Conservation (phyloP, 2,888 invertebrate species). For the Drosophila ochracea region DNA sequence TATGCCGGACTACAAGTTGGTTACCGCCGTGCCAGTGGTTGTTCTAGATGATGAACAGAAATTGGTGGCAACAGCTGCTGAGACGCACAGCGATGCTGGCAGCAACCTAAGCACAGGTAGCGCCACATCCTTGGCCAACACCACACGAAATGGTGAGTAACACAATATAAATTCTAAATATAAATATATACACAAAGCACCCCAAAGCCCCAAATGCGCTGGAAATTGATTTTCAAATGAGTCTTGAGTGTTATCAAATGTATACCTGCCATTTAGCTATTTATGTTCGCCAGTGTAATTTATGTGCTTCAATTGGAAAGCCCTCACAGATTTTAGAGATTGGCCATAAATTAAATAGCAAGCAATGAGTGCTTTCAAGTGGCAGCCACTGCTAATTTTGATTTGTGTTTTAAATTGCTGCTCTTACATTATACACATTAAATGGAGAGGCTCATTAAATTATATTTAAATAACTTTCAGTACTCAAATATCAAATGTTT, state of each 20-base stretch:
- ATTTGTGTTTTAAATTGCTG: conserved; percentile 47
- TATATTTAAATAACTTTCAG: neutral
- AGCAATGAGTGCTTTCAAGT: conserved; percentile 33
- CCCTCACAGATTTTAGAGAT: conserved; percentile 17
- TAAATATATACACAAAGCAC: conserved; percentile 38
- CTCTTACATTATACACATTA: conserved; percentile 2
- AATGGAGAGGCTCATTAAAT: neutral
- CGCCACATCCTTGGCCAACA: conserved; percentile 65
- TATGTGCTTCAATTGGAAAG: conserved; percentile 8
- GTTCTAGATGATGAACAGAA: conserved; percentile 89
- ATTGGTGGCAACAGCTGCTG: conserved; percentile 27
- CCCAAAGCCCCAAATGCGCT: conserved; percentile 39
- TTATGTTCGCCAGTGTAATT: conserved; percentile 21
- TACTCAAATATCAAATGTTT: neutral
- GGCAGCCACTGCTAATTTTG: conserved; percentile 21
- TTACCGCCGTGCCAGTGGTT: conserved; percentile 91
- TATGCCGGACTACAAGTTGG: conserved; percentile 89
- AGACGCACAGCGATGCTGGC: conserved; percentile 34
- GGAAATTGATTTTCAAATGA: conserved; percentile 69
- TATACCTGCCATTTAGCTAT: conserved; percentile 14
- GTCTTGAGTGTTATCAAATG: conserved; percentile 29
- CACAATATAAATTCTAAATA: neutral
- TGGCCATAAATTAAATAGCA: conserved; percentile 53
- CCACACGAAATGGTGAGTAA: conserved; percentile 76
- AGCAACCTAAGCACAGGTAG: conserved; percentile 47